A percentile compares a stretch with the other conserved stretches of the same genome.
phyloP scores from a whole-genome alignment of 2,113 vertebrate species.

The Brachyhypopomus occidentalis region DNA sequence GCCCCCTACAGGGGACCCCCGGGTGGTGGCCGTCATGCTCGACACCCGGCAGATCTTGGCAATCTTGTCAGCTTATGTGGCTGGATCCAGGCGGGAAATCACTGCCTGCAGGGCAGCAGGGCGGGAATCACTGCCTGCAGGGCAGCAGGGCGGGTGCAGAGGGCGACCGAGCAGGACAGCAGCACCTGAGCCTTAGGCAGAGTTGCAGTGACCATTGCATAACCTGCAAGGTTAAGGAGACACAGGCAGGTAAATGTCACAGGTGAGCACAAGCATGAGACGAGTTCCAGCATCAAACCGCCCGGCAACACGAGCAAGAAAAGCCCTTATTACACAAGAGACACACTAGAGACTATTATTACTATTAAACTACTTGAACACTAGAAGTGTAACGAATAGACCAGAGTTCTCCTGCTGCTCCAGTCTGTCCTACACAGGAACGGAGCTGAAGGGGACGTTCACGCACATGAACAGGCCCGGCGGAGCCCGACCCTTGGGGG shows the following conservation, averaged over 20 bases:
- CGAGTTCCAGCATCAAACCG: too few relatives aligned
- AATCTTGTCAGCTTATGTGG: slow-evolving; percentile 99
- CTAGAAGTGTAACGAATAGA: too few relatives aligned
- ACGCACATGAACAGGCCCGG: background rate
- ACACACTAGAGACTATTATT: too few relatives aligned
- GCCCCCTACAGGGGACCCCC: slow-evolving; percentile 99
- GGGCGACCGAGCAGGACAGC: slow-evolving; percentile 86
- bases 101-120: slow-evolving; percentile 91
- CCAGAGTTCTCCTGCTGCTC: too few relatives aligned
- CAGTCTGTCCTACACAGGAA: too few relatives aligned
- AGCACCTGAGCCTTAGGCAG: slow-evolving; percentile 92
- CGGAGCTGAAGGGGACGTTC: background rate
- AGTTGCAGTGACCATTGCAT: slow-evolving; percentile 99
- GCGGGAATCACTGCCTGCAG: slow-evolving; percentile 94
- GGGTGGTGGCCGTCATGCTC: slow-evolving; percentile 99
- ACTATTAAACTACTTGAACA: too few relatives aligned
- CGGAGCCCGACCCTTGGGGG: too few relatives aligned
- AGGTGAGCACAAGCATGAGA: too few relatives aligned
- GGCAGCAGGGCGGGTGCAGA: slow-evolving; percentile 87
- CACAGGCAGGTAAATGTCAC: background rate
- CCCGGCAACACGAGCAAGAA: too few relatives aligned
- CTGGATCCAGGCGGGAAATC: slow-evolving; percentile 89
- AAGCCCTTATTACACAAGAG: background rate
- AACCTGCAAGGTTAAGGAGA: slow-evolving; percentile 75
- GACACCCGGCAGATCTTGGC: slow-evolving; percentile 98